Base-by-base conservation (phyloP, 92 coral and sea anemone species). In the Heliopora coerulea region DNA sequence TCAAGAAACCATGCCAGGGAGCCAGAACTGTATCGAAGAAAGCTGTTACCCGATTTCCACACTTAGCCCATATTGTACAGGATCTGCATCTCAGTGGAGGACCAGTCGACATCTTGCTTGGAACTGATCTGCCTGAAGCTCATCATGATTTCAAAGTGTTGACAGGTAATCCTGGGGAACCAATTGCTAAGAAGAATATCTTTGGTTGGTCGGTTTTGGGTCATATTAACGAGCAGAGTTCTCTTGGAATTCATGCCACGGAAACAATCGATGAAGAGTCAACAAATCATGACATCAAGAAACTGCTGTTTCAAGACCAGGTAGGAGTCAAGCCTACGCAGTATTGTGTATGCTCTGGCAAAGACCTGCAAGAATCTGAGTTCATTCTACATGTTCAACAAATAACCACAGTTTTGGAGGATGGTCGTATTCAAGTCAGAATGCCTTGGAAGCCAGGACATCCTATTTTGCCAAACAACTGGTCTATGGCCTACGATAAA, bases 401-500 rank as follows among this genome's bases (percentile, higher is more conserved):
- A 9, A 79, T 88, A 20, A 82, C 85, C 8, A 29, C 14, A 62
- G 60, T 54, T 3, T 34, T 83, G 33, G 75, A 67, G 2, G 79
- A 87, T 30, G 88, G 91, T 30, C 70, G 88, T 3, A 59, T 86
- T 8, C 87, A 86, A 74, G 85, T 87, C 8, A 61, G 40, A 58
- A 82, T 86, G 86, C 89, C 89, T 8, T 86, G 86, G 87, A 84
- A 84, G 60, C 78, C 73, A 8, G 57, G 49, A 33, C 84, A 85
- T 46, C 78, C 85, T 54, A 78, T 82, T 49, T 64, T 81, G 37
- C 76, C 75, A 34, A 88, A 88, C 60, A 88, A 84, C 58, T 82
- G 79, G 69, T 74, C 82, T 18, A 28, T 72, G 8, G 88, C 84
- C 12, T 42, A 44, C 31, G 39, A 80, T 24, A 49, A 85, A 44